These are phyloP conservation scores for Odontophorus gujanensis DNA, from an alignment of 2,113 vertebrate species.

Conservation along the genomic window DNA sequence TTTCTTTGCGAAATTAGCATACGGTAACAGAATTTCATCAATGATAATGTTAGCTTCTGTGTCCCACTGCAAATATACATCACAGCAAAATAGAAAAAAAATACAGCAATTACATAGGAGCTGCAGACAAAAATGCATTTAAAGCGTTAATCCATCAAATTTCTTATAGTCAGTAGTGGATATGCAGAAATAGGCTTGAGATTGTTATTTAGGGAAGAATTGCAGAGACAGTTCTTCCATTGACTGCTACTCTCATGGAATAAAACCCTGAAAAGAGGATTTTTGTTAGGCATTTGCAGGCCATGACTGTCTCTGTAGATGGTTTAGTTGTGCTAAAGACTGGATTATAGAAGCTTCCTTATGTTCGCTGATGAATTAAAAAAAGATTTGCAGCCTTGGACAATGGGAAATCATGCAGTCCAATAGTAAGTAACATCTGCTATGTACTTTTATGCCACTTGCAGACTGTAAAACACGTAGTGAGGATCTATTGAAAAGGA, in stretches of 20 bases:
- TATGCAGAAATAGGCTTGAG: constrained; percentile 10
- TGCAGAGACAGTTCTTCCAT: constrained; percentile 14
- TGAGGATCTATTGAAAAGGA: neutral
- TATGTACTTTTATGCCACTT: neutral
- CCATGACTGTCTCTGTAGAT: neutral
- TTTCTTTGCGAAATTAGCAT: neutral
- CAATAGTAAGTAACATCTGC: constrained; percentile 60
- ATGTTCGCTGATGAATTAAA: constrained; percentile 62
- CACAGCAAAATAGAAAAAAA: neutral
- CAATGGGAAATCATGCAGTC: constrained; percentile 11
- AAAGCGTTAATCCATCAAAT: neutral
- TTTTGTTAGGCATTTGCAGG: constrained; percentile 34
- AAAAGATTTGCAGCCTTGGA: constrained; percentile 63
- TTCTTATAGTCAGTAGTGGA: neutral
- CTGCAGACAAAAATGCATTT: neutral
- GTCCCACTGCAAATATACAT: neutral
- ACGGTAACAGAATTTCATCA: rapidly evolving
- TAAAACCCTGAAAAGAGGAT: constrained; percentile 17
- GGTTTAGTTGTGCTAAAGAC: constrained; percentile 30
- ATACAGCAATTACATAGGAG: neutral
- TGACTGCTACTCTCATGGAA: constrained; percentile 13
- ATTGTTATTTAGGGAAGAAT: constrained; percentile 13
- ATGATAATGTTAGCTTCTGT: neutral
- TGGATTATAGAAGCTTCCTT: constrained; percentile 54
- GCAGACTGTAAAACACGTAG: constrained; percentile 45